These are phyloP conservation scores for Pissodes strobi DNA, from an alignment of 1,140 invertebrate species.

Conservation along the genomic window DNA sequence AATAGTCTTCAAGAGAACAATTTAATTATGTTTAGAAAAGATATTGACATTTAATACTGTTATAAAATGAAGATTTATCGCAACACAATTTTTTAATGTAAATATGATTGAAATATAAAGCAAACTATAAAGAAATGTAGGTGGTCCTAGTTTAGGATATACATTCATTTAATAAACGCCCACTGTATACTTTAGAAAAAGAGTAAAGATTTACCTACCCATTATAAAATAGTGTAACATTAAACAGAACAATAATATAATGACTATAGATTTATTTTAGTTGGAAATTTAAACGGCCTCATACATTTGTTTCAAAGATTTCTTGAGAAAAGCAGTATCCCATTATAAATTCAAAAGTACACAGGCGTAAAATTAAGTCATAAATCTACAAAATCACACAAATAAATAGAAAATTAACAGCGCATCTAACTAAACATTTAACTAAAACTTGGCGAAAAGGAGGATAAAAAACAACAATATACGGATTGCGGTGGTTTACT, in stretches of 20 bases:
- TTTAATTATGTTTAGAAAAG: slow-evolving; percentile 23
- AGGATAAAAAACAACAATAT: background rate
- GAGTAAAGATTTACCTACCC: slow-evolving; percentile 30
- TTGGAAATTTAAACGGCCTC: slow-evolving; percentile 26
- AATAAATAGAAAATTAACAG: slow-evolving; percentile 32
- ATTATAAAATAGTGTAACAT: slow-evolving; percentile 35
- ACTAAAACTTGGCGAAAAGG: background rate
- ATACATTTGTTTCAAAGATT: slow-evolving; percentile 25
- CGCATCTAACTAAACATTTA: slow-evolving; percentile 12
- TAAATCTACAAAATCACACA: slow-evolving; percentile 28
- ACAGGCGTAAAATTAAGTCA: slow-evolving; percentile 27
- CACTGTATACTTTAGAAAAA: slow-evolving; percentile 22
- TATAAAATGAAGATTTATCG: slow-evolving; percentile 30
- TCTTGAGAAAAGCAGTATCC: slow-evolving; percentile 31
- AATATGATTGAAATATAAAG: slow-evolving; percentile 27
- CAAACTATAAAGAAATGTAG: slow-evolving; percentile 14
- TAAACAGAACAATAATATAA: slow-evolving; percentile 37
- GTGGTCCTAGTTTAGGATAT: slow-evolving; percentile 8
- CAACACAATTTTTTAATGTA: slow-evolving; percentile 30
- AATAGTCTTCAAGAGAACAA: slow-evolving; percentile 23
- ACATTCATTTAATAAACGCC: slow-evolving; percentile 16
- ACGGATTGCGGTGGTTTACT: slow-evolving; percentile 8
- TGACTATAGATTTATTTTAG: slow-evolving; percentile 30
- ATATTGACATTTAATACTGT: slow-evolving; percentile 30
- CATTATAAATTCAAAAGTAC: slow-evolving; percentile 35